Percentiles rank a stretch among this genome's conserved stretches.
Conservation (phyloP, 2,113 vertebrate species). For the Butorides virescens region DNA sequence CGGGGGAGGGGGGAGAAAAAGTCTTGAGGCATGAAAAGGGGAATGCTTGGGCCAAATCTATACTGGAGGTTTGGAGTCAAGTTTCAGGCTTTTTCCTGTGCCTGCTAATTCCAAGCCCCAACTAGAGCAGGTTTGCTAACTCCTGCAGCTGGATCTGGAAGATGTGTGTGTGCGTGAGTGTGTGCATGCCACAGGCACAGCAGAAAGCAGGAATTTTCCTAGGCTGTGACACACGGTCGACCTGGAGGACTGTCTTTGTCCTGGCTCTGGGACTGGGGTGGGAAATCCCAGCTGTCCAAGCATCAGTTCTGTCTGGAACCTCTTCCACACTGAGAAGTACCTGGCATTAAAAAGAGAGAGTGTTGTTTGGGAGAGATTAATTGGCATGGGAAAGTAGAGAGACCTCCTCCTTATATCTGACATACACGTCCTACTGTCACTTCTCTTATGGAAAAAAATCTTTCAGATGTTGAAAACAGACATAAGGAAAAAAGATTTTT, state of each 20-base stretch:
- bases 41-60: background rate
- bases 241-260: background rate
- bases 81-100: background rate
- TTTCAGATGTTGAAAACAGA: background rate
- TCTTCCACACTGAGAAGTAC: background rate
- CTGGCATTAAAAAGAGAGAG: background rate
- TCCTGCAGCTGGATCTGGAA: background rate
- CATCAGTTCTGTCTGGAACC: background rate
- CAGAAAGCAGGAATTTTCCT: conserved; percentile 3
- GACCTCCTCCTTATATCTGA: background rate
- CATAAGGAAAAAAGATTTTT: background rate
- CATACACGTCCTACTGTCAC: background rate
- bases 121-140: background rate
- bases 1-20: background rate
- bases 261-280: background rate
- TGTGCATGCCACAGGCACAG: background rate
- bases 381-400: background rate
- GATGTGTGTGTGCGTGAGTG: background rate
- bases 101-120: background rate
- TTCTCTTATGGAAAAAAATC: background rate
- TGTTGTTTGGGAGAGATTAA: background rate
- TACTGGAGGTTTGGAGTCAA: background rate
- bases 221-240: background rate
- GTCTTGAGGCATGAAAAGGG: background rate
- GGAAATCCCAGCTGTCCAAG: background rate